Evolutionary conservation across 2,888 invertebrate species (phyloP).

Genomic region (Teleogryllus oceanicus): DNA sequence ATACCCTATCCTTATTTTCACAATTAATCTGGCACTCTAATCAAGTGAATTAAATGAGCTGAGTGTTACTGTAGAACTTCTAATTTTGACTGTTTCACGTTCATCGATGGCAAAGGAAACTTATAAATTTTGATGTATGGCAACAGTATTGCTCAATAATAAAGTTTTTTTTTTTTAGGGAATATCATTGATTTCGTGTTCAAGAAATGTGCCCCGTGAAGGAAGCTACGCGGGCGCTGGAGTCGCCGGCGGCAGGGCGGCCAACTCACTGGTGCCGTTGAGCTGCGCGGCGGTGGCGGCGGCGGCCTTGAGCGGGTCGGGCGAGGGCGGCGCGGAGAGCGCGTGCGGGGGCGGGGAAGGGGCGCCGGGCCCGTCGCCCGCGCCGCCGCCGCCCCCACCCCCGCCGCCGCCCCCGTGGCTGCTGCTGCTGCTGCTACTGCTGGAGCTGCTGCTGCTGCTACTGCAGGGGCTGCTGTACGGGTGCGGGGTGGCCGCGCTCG

Average conservation of each 20-base stretch:
- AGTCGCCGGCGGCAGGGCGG: background rate
- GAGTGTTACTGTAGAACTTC: no score
- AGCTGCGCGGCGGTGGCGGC: slow-evolving; percentile 57
- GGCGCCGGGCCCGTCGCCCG: slow-evolving; percentile 35
- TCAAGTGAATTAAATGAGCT: no score
- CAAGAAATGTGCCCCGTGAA: no score
- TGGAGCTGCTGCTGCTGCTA: slow-evolving; percentile 20
- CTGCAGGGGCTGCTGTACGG: slow-evolving; percentile 34
- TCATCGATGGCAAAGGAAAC: no score
- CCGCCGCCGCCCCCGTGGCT: slow-evolving; percentile 44
- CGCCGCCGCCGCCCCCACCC: slow-evolving; percentile 32
- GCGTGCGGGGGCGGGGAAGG: slow-evolving; percentile 39
- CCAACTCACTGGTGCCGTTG: slow-evolving; percentile 62
- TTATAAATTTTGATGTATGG: no score
- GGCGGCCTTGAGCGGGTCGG: slow-evolving; percentile 45
- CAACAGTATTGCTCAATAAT: no score
- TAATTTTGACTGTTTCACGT: no score
- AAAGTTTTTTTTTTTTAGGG: no score
- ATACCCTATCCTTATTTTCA: no score
- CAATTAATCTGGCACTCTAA: no score
- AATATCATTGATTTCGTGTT: no score
- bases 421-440: slow-evolving; percentile 41
- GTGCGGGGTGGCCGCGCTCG: slow-evolving; percentile 39
- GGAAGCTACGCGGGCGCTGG: no score
- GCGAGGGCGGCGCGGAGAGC: slow-evolving; percentile 30